Conservation (phyloP, 2,113 vertebrate species). For the Eidolon helvum region DNA sequence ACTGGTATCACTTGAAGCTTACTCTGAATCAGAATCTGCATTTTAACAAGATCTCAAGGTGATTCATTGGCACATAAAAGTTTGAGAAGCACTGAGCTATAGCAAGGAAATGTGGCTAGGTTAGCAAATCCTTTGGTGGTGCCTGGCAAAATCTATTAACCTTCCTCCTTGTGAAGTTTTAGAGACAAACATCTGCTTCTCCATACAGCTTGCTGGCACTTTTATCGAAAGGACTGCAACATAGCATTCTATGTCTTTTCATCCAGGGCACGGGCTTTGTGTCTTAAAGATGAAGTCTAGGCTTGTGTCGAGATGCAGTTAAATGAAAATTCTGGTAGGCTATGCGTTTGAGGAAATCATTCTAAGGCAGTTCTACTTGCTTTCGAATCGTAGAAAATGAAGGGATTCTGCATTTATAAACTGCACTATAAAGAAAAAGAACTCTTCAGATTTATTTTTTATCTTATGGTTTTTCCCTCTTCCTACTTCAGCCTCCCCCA, state of each 20-base stretch:
- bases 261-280: neutral
- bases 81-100: neutral
- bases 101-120: neutral
- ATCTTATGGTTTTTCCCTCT: neutral
- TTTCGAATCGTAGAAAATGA: conserved; percentile 16
- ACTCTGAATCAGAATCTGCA: neutral
- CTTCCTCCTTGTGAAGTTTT: neutral
- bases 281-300: neutral
- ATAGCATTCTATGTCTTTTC: neutral
- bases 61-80: neutral
- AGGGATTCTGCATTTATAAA: neutral
- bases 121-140: conserved; percentile 26
- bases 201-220: neutral
- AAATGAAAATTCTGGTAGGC: conserved; percentile 15
- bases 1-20: neutral
- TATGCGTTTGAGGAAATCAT: neutral
- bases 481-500: neutral
- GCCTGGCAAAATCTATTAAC: neutral
- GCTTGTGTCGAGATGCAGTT: neutral
- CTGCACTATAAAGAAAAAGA: neutral
- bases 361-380: neutral
- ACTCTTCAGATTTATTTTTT: neutral
- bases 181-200: neutral
- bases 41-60: neutral
- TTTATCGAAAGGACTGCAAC: neutral